phyloP scores from a whole-genome alignment of 2,113 vertebrate genomes.

The Oriolus oriolus region DNA sequence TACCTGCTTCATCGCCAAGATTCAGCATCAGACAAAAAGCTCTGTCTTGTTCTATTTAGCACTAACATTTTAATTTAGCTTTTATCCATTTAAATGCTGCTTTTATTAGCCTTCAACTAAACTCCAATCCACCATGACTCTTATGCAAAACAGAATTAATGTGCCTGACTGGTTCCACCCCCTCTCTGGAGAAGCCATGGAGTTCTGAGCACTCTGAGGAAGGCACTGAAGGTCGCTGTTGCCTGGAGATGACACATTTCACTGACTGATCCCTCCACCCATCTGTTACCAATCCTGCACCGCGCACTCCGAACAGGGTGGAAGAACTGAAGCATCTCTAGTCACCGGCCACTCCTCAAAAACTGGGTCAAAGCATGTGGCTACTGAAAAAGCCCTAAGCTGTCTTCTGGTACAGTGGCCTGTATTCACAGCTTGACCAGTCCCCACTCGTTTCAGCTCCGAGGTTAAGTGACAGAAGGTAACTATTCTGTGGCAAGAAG shows the following conservation, averaged over 20 bases:
- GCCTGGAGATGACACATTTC: conserved; percentile 45
- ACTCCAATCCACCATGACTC: neutral
- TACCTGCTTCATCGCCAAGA: neutral
- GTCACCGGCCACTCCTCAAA: neutral
- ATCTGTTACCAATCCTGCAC: neutral
- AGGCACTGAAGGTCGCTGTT: conserved; percentile 6
- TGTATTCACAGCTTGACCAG: neutral
- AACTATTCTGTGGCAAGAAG: neutral
- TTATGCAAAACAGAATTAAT: conserved; percentile 21
- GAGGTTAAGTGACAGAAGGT: neutral
- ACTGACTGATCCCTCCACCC: conserved; percentile 25
- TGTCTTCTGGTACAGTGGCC: neutral
- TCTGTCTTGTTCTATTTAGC: conserved; percentile 6
- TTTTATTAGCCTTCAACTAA: conserved; percentile 32
- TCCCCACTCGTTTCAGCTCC: neutral
- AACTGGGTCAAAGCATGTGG: neutral
- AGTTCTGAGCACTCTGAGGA: neutral
- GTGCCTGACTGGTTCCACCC: conserved; percentile 4
- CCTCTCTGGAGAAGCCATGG: neutral
- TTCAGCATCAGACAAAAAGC: neutral
- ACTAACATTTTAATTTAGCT: conserved; percentile 40
- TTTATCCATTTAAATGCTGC: conserved; percentile 23
- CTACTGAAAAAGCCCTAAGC: neutral
- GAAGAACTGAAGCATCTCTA: neutral
- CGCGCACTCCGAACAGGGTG: neutral